Evolutionary conservation across 2,888 invertebrate genomes (phyloP).

Genomic region (Trichogramma evanescens): DNA sequence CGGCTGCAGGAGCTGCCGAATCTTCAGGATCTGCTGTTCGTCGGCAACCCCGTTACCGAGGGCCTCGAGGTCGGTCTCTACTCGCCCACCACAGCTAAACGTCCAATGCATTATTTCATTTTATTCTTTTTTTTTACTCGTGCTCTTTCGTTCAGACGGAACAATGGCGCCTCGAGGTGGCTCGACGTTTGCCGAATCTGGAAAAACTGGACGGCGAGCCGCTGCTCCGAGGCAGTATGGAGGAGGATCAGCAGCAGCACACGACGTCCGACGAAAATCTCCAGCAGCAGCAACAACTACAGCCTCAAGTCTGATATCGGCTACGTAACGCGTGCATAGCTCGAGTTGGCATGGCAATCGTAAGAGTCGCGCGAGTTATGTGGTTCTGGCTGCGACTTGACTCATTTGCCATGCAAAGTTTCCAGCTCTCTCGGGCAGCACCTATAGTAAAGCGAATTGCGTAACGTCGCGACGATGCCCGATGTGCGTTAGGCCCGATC

Average conservation of each 20-base stretch:
- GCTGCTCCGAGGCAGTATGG: conserved; percentile 48
- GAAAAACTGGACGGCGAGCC: conserved; percentile 80
- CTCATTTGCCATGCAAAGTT: too few relatives aligned
- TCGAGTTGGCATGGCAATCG: too few relatives aligned
- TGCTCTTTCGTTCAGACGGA: conserved; percentile 50
- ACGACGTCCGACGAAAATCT: neutral
- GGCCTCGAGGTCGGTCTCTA: conserved; percentile 36
- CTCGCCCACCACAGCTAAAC: neutral
- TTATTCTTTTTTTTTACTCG: too few relatives aligned
- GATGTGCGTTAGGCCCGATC: too few relatives aligned
- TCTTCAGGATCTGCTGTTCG: conserved; percentile 73
- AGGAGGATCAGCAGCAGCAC: conserved; percentile 3
- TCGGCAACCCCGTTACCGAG: conserved; percentile 56
- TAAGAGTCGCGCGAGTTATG: too few relatives aligned
- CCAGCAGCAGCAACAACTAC: neutral
- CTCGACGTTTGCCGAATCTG: conserved; percentile 64
- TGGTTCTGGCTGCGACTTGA: too few relatives aligned
- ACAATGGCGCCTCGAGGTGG: conserved; percentile 65
- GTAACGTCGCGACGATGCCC: too few relatives aligned
- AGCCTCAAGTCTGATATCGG: neutral
- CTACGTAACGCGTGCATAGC: too few relatives aligned
- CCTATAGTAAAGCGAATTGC: too few relatives aligned
- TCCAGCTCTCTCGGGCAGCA: too few relatives aligned
- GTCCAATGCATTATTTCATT: neutral
- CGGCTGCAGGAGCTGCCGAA: conserved; percentile 65